Base-by-base conservation (phyloP, 2,113 vertebrate species). In the Leptodactylus fuscus region DNA sequence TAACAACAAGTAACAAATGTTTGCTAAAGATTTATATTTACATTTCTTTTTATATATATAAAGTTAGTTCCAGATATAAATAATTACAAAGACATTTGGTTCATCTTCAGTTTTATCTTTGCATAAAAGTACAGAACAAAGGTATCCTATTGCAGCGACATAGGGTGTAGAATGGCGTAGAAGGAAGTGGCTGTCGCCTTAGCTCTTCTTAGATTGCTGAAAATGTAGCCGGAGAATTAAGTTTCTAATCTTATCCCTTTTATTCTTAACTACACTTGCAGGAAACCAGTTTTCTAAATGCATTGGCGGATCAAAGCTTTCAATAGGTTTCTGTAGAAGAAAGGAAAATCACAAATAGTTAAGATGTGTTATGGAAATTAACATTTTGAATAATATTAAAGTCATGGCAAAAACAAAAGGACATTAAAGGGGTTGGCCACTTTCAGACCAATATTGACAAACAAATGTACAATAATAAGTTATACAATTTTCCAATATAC, bases 231-330 rank as follows among this genome's bases (percentile, higher is more conserved):
- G 94, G 85, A 99, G 93, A 76, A 99, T 94, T 71, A 99, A 92
- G 85, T 99, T 95, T 88, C 96, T 90, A 91, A 99, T 98, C 89
- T 97, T 94, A 81, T 99, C 96, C 85, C 98, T 94, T 92, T 99
- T 99, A 89, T 91, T 94, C 88, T 95, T 95, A 88, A 99, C 96
- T 87, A 96, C 91, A 65, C 96, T 95, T 81, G 96, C 95, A 87
- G 96, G 93, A 89, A 99, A 99, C 98, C 97, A 99, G 18, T 89
- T 93, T 85, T 96, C 94, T 87, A 99, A 93, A 27, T 93, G 91
- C 87, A 98, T 88, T 0, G 98, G 97, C 53, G 96, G 92, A 71
- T 98, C 96, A 91, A 99, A 98, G 90, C 97, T 95, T 90, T 96
- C 92, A 86, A 98, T 94, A 8, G 97, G 98, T 91, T 97, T 95